Base-by-base conservation (phyloP, 2,888 invertebrate genomes). In the Mycalesis mineus region DNA sequence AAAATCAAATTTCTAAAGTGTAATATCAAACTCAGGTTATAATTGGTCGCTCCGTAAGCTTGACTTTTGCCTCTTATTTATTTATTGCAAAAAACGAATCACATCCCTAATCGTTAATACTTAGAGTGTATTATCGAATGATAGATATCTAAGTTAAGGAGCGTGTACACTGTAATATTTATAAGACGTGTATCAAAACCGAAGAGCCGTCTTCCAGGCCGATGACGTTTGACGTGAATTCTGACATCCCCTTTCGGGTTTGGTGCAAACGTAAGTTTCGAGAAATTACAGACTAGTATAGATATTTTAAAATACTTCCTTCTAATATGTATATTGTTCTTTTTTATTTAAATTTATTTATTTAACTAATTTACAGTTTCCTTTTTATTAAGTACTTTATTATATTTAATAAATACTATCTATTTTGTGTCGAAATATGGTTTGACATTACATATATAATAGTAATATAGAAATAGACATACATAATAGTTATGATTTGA, bases 181-280 rank as follows among this genome's bases (percentile, higher is more conserved):
- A 88, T 87, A 88, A 87, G 84, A 80, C 78, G 79, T 78, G 77
- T 70, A 80, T 78, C 85, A 88, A 86, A 86, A 86, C 76, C 84
- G 84, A 85, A 86, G 82, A 83, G 82, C 87, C 69, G 83, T 88
- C 87, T 88, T 85, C 81, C 81, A 82, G 72, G 71, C 82, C 86
- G 86, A 88, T 89, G 89, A 88, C 87, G 88, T 88, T 88, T 88
- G 89, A 89, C 84, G 88, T 82, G 78, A 75, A 79, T 79, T 84
- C 88, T 84, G 88, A 88, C 88, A 75, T 80, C 75, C 80, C 79
- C 78, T 75, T 78, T 75, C 71, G 69, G 62, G 66, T 66, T 62
- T 66, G 75, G 75, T 66, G 17, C 55, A 73, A 74, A 61, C 13
- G 39, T 28, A 53, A 55, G 55, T 11, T 15, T 28, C 3, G 13